phyloP scores from a whole-genome alignment of 2,113 vertebrate genomes.

The Arenaria interpres region DNA sequence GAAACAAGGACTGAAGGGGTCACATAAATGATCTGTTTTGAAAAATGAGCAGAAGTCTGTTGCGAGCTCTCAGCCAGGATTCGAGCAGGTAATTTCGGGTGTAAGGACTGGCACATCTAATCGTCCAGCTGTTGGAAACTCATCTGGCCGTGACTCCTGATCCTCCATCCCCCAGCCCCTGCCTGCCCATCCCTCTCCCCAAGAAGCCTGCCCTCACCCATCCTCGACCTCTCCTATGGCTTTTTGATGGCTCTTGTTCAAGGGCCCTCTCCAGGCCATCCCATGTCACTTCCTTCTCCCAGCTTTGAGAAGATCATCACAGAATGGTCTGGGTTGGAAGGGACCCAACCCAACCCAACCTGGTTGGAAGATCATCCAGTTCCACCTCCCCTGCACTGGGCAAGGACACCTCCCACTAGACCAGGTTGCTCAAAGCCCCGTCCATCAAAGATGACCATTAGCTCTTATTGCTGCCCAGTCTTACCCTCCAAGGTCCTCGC shows the following conservation, averaged over 20 bases:
- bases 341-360: not conserved
- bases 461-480: not conserved
- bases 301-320: not conserved
- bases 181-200: not conserved
- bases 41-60: not conserved
- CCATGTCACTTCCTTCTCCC: not conserved
- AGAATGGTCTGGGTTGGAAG: not conserved
- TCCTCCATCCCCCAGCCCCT: not conserved
- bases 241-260: not conserved
- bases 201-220: not conserved
- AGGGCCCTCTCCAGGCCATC: not conserved
- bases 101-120: not conserved
- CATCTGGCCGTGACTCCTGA: accelerated
- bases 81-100: not conserved
- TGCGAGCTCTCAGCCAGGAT: not conserved
- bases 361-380: not conserved
- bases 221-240: not conserved
- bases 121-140: not conserved
- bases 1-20: not conserved
- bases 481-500: not conserved
- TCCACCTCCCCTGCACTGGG: not conserved
- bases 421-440: not conserved
- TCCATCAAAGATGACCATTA: not conserved
- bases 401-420: not conserved
- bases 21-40: not conserved